Evolutionary conservation across 2,888 invertebrate species (phyloP), one percentile per base, ranked within the genome.

Genomic region (Byasa hedistus): DNA sequence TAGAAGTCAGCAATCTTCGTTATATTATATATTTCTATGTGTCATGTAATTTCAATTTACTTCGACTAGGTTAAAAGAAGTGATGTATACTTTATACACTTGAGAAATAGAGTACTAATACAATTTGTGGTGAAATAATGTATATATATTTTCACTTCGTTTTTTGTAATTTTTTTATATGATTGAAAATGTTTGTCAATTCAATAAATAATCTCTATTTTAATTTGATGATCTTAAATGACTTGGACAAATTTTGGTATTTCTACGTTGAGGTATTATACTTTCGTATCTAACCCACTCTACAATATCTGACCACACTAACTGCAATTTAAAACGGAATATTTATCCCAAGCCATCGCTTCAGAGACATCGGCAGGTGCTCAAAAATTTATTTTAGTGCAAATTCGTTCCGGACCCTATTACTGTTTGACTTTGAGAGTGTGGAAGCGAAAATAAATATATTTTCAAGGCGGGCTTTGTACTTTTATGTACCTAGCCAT

Each of bases 281-380:
- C 19, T 23, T 22, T 21, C 54, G 23, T n/a, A 22, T 4, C n/a
- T n/a, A n/a, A 12, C 60, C 5, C 55, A 56, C 32, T 54, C 22
- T 23, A 55, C 54, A 48, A 44, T 52, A 44, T 56, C 60, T 55
- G 44, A 65, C 55, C 60, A 32, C 56, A 55, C 44, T 32, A 48
- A 60, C 60, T 60, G 65, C 51, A 65, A 27, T 65, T 60, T 56
- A 23, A 51, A 64, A 56, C 23, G 48, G 55, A 65, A 60, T 60
- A 56, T 65, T 60, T 57, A 52, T 32, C 51, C 17, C n/a, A 1
- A 21, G 32, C 27, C 51, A n/a, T 57, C n/a, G 63, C 32, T 57
- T 36, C 52, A 51, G 17, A n/a, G 36, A 64, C 63, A 57, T 57
- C 48, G 57, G 57, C 57, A 52, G 52, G 52, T 64, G 51, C 36